phyloP scores from a whole-genome alignment of 2,797 vertebrate genomes.

The Phoebastria nigripes region DNA sequence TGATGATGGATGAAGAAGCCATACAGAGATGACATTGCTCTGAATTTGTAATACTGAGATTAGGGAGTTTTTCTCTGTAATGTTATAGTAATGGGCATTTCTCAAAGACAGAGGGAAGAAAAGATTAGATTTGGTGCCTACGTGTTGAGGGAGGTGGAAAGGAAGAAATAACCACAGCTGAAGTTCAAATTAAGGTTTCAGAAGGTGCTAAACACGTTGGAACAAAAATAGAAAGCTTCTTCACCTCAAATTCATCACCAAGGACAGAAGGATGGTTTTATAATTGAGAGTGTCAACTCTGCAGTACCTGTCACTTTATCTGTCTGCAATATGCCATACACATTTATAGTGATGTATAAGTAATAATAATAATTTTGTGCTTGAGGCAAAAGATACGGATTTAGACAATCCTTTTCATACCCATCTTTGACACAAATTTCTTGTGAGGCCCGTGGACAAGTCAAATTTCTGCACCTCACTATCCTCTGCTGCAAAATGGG shows the following conservation, averaged over 20 bases:
- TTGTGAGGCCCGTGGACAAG: neutral
- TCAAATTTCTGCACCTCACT: neutral
- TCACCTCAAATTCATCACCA: slow-evolving; percentile 52
- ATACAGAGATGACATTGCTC: slow-evolving; percentile 23
- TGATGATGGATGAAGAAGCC: slow-evolving; percentile 58
- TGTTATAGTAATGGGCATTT: slow-evolving; percentile 45
- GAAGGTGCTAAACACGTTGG: slow-evolving; percentile 15
- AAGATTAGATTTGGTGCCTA: slow-evolving; percentile 36
- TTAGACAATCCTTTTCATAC: neutral
- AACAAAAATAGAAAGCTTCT: slow-evolving; percentile 37
- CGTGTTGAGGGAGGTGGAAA: neutral
- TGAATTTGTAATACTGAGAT: slow-evolving; percentile 41
- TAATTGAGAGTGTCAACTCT: slow-evolving; percentile 47
- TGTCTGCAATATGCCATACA: slow-evolving; percentile 37
- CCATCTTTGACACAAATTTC: neutral
- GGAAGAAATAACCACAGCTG: slow-evolving; percentile 13
- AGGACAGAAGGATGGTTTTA: slow-evolving; percentile 53
- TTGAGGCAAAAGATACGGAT: slow-evolving; percentile 19
- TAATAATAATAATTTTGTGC: slow-evolving; percentile 62
- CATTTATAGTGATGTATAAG: slow-evolving; percentile 52
- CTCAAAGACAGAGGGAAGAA: slow-evolving; percentile 14
- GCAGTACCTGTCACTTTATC: slow-evolving; percentile 53
- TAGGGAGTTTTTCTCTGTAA: slow-evolving; percentile 28
- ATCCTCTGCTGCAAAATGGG: neutral
- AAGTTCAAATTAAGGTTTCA: slow-evolving; percentile 57